Base-by-base conservation (phyloP, 1,140 invertebrate species). In the Carposina sasakii region DNA sequence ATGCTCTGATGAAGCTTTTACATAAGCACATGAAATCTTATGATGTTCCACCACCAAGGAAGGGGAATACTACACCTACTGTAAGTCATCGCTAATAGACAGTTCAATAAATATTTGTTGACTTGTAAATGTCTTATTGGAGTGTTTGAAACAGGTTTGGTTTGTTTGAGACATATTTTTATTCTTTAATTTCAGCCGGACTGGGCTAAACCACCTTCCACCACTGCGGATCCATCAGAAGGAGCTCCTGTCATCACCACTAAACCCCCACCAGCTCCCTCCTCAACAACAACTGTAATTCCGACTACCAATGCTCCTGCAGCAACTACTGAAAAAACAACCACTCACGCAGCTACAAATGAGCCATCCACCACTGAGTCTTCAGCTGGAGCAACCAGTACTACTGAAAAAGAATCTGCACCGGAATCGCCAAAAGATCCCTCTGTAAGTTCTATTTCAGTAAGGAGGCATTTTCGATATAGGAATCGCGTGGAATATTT, bases 1-100 rank as follows among this genome's bases (percentile, higher is more conserved):
- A 94, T 67, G 86, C 90, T 1, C 74, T 95, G 1, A 91, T 91
- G 55, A 89, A 91, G 44, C 86, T 94, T 37, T 71, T 97, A 13
- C 79, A 93, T 57, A 86, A 91, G 16, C 90, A 90, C 47, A 91
- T 97, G 90, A 88, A 88, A 42, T 81, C 86, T 36, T 96, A 96
- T 65, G 75, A 66, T 1, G 93, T 96, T 0, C 93, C 93, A 2
- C 85, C 89, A 49, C 89, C 92, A 1, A 85, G 87, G 1, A 75
- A 88, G 19, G 86, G 87, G 5, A 91, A 91, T 6, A 76, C 81
- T 4, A 94, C 92, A 0, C 90, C 92, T 17, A 89, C 91, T 60
- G 91, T 92, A 72, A 81, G 74, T 60, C 31, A 1, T 22, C n/a
- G n/a, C n/a, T n/a, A n/a, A n/a, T n/a, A n/a, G n/a, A n/a, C n/a